Evolutionary conservation across 2,888 invertebrate genomes (phyloP).

Genomic region (Thelaira solivaga): DNA sequence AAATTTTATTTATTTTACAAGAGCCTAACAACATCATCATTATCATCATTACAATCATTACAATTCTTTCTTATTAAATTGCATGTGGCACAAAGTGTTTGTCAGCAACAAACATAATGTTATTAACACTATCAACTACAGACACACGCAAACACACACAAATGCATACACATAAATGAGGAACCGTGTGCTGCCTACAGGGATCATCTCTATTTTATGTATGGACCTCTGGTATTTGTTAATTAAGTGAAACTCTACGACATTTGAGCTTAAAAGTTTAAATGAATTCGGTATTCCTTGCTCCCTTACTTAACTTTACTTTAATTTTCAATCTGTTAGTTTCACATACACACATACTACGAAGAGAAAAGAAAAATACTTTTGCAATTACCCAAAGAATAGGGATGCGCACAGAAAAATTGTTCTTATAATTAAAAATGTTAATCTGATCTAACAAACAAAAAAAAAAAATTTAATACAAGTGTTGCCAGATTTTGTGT

Average conservation of each 20-base stretch:
- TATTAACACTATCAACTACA: conserved; percentile 17
- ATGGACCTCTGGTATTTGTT: conserved; percentile 69
- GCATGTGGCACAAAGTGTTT: neutral
- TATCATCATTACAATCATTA: conserved; percentile 12
- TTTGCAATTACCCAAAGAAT: no score
- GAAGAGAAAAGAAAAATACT: no score
- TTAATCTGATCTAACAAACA: no score
- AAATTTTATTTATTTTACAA: neutral
- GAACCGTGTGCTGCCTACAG: conserved; percentile 16
- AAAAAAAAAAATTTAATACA: no score
- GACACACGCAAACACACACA: no score
- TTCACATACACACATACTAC: neutral
- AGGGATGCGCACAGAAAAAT: no score
- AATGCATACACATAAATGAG: no score
- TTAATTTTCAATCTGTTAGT: conserved; percentile 16
- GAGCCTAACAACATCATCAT: neutral
- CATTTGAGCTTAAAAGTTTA: conserved; percentile 62
- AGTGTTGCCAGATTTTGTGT: no score
- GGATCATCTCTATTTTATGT: no score
- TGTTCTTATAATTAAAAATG: no score
- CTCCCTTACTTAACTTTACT: conserved; percentile 48
- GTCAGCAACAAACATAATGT: conserved; percentile 20
- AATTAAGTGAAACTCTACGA: conserved; percentile 73
- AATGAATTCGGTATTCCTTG: conserved; percentile 44
- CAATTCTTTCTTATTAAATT: conserved; percentile 36